Evolutionary conservation across 2,888 invertebrate species (phyloP), one percentile per base, ranked within the genome.

Genomic region (Xylota sylvarum): DNA sequence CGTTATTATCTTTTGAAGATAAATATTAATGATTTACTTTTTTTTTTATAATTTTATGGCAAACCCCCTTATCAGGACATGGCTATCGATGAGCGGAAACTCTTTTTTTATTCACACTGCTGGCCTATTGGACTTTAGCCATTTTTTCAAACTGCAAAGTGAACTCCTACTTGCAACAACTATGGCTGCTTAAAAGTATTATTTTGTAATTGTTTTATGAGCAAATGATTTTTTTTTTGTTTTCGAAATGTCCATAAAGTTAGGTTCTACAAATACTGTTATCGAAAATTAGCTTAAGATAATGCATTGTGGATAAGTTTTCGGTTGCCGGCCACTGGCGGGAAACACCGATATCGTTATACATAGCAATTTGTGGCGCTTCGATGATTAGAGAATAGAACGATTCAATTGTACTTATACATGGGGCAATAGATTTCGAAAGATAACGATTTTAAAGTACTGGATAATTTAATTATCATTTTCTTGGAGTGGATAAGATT

Each of bases 261-360:
- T 9, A 17, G 32, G 17, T 5, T 56, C 4, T 32, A 10, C 35
- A 56, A 56, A 56, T 35, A 56, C 3, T 9, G 9, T 56, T 56
- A 56, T 56, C 56, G 40, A 7, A 62, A 62, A 62, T 62, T 43
- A 27, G 10, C 14, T 62, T 43, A 4, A 62, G 62, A 62, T 62
- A 62, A 62, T 48, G 46, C 64, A 64, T 19, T 32, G 48, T 64
- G 46, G 64, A 64, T 64, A 64, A 48, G 10, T 17, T 64, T 48
- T 46, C 10, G 32, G 46, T 46, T 48, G 64, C 12, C 30, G 64
- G 7, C 46, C 64, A 48, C 12, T 64, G 46, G 30, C 6, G 65
- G 65, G 65, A 32, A 67, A 52, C 52, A 23, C 67, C 52, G 52
- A 52, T 52, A 37, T 67, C 52, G 37, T 37, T 67, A 67, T 67